Conservation (phyloP, 1,140 invertebrate genomes). For the Vanessa atalanta region DNA sequence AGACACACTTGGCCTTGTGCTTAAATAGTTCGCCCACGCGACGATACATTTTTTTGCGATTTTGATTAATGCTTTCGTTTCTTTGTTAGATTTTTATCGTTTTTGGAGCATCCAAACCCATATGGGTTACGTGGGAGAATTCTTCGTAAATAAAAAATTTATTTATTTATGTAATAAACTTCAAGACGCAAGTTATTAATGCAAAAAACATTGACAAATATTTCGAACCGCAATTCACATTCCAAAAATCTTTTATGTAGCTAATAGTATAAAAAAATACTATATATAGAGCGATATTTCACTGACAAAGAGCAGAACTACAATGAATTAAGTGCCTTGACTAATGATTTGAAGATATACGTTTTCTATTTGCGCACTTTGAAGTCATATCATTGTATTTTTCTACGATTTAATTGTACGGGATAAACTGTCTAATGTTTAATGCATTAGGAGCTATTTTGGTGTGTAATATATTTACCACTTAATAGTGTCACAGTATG, state of each 20-base stretch:
- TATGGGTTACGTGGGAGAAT: background rate
- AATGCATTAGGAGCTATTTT: constrained; percentile 17
- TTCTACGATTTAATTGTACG: background rate
- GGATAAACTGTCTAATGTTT: background rate
- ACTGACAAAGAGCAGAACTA: constrained; percentile 28
- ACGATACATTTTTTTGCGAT: constrained; percentile 60
- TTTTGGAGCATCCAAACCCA: constrained; percentile 47
- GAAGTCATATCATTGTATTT: background rate
- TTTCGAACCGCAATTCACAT: background rate
- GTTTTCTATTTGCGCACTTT: constrained; percentile 48
- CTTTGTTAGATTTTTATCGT: constrained; percentile 55
- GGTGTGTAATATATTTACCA: constrained; percentile 3
- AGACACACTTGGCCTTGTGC: background rate
- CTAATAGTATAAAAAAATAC: background rate
- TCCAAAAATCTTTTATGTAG: background rate
- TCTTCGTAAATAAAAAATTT: background rate
- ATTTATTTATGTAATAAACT: background rate
- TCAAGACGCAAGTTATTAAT: background rate
- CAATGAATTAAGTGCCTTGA: constrained; percentile 62
- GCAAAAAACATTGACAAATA: background rate
- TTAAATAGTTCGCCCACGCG: constrained; percentile 51
- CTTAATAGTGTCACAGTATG: constrained; percentile 43
- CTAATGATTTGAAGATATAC: constrained; percentile 65
- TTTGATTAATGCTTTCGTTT: constrained; percentile 64
- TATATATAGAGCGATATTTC: constrained; percentile 4